A percentile compares a stretch with the other conserved stretches of the same genome.
phyloP scores from a whole-genome alignment of 2,113 vertebrate species.

The Atlantisia rogersi region DNA sequence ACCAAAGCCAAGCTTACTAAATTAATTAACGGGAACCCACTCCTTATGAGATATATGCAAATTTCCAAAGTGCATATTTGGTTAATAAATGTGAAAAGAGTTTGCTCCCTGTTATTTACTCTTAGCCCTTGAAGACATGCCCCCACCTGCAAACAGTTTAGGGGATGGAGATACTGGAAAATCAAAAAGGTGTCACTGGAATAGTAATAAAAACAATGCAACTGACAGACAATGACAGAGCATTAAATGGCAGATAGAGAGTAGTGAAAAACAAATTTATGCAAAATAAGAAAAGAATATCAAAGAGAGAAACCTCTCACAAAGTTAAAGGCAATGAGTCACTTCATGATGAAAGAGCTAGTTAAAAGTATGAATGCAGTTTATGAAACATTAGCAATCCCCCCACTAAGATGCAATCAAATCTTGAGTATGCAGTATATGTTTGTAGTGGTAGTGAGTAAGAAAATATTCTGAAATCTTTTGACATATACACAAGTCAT shows the following conservation, averaged over 20 bases:
- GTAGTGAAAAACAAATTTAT: conserved; percentile 65
- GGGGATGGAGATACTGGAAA: conserved; percentile 5
- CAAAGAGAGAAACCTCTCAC: conserved; percentile 48
- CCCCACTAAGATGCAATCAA: conserved; percentile 10
- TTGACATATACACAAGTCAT: conserved; percentile 21
- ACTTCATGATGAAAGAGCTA: conserved; percentile 50
- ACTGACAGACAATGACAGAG: conserved; percentile 62
- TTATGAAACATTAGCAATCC: conserved; percentile 46
- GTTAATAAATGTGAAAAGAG: neutral
- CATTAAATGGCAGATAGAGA: conserved; percentile 49
- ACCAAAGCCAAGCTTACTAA: neutral
- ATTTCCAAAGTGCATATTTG: neutral
- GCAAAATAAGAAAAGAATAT: conserved; percentile 66
- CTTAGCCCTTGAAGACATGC: neutral
- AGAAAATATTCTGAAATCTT: conserved; percentile 20
- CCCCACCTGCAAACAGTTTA: neutral
- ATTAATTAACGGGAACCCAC: neutral
- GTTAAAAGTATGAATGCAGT: conserved; percentile 60
- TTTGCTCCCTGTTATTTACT: neutral
- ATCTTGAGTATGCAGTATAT: neutral
- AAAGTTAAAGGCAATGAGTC: conserved; percentile 59
- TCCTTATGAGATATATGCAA: neutral
- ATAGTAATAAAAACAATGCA: conserved; percentile 52
- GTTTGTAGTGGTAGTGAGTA: conserved; percentile 12
- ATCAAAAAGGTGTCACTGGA: conserved; percentile 13